phyloP scores from a whole-genome alignment of 2,888 invertebrate species.

The Hirtodrosophila alboralis region DNA sequence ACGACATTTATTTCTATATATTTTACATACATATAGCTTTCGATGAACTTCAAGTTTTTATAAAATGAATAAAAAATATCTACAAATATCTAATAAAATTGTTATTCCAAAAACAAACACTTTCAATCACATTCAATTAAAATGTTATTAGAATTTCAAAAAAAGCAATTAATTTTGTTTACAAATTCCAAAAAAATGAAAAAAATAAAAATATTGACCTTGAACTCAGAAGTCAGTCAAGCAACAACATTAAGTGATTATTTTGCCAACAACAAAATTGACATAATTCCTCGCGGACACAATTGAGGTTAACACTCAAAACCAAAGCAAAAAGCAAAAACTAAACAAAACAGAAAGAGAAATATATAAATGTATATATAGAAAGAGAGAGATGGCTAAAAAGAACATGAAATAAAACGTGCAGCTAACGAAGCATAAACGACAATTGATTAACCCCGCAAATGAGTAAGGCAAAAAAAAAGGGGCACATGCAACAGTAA shows the following conservation, averaged over 20 bases:
- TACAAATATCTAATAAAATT: no score
- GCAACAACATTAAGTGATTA: conserved; percentile 52
- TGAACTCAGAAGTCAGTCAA: conserved; percentile 57
- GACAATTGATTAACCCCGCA: conserved; percentile 62
- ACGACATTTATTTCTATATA: no score
- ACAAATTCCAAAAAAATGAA: conserved; percentile 1
- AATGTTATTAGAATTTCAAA: not conserved
- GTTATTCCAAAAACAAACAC: no score
- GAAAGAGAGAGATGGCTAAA: conserved; percentile 20
- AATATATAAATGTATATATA: conserved; percentile 16
- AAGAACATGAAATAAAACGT: conserved; percentile 50
- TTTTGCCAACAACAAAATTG: conserved; percentile 53
- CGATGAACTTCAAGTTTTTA: no score
- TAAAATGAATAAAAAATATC: no score
- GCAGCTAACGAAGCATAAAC: conserved; percentile 70
- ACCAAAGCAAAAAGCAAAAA: conserved; percentile 28
- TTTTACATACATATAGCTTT: no score
- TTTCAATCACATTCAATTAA: not conserved
- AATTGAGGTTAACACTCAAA: conserved; percentile 41
- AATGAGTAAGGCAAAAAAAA: conserved; percentile 34
- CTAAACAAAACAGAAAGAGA: conserved; percentile 16
- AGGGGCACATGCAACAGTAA: conserved; percentile 32
- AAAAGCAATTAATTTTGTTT: conserved; percentile 10
- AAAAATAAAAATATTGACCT: conserved; percentile 40
- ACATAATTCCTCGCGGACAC: conserved; percentile 52